phyloP scores from a whole-genome alignment of 2,888 invertebrate genomes.

The Melinopterus prodromus region DNA sequence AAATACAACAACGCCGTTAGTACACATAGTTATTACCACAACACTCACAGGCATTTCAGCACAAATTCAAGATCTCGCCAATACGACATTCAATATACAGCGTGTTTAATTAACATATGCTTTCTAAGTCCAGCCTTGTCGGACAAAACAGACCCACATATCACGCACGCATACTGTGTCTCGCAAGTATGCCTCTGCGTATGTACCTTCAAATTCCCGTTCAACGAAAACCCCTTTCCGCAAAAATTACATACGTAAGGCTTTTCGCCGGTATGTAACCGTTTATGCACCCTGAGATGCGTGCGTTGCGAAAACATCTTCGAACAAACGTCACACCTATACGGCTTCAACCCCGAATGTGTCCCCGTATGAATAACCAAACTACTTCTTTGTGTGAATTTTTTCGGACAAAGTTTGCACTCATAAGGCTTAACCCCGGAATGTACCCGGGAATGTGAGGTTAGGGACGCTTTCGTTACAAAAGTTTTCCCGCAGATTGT shows the following conservation, averaged over 20 bases:
- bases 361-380: slow-evolving; percentile 13
- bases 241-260: slow-evolving; percentile 37
- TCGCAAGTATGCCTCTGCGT: slow-evolving; percentile 37
- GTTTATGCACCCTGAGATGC: slow-evolving; percentile 35
- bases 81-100: too few species aligned
- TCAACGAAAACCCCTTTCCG: slow-evolving; percentile 31
- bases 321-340: slow-evolving; percentile 23
- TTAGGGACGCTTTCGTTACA: not conserved
- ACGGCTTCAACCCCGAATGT: slow-evolving; percentile 14
- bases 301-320: slow-evolving; percentile 27
- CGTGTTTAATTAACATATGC: too few species aligned
- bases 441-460: slow-evolving; percentile 19
- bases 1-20: too few species aligned
- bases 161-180: slow-evolving; percentile 35
- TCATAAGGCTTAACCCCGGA: slow-evolving; percentile 7
- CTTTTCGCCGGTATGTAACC: slow-evolving; percentile 38
- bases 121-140: too few species aligned
- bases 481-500: slow-evolving; percentile 23
- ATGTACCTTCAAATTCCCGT: slow-evolving; percentile 35
- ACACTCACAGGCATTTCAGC: too few species aligned
- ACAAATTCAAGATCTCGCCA: too few species aligned
- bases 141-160: slow-evolving; percentile 18
- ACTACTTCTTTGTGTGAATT: not conserved
- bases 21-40: too few species aligned
- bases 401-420: slow-evolving; percentile 8